Base-by-base conservation (phyloP, 2,888 invertebrate species). In the Agrotis segetum region DNA sequence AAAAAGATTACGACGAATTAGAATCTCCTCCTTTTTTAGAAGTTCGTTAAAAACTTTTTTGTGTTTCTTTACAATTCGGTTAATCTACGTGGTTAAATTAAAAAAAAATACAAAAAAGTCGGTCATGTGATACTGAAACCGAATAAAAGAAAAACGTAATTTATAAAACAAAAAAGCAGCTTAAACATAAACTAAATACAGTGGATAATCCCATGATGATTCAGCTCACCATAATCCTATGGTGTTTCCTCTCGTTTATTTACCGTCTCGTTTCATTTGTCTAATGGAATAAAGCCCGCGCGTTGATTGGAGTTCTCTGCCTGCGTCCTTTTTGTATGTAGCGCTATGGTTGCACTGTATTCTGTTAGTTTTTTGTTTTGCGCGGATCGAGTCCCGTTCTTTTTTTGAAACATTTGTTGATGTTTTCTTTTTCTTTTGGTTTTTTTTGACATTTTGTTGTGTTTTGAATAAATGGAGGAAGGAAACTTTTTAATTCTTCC, bases 231-330 rank as follows among this genome's bases (percentile, higher is more conserved):
- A 78, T 76, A 82, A 78, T 71, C 70, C 71, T 63, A 79, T 74
- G 78, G 79, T 74, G 62, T 85, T 74, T 68, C 67, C 66, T 67
- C 61, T 77, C 81, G 83, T 85, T 83, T 84, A 83, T 86, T 83
- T 86, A 83, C 81, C 79, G 79, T 73, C 40, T 64, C 72, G 78
- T 72, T 85, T 89, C 89, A 89, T 89, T 89, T 88, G 85, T 85
- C 86, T 89, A 89, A 89, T 89, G 88, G 88, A 84, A 87, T 86
- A 85, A 85, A 87, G 81, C 84, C 85, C 69, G 81, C 74, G 63
- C 79, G 82, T 82, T 87, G 87, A 89, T 89, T 89, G 86, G 81
- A 85, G 83, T 82, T 84, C 77, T 79, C 81, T 83, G 81, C 78
- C 65, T 79, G 70, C 71, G 19, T 71, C 24, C 50, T 77, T 85